Percentiles rank a stretch among this genome's conserved stretches.
Conservation (phyloP, 2,113 vertebrate species). For the Anhinga rufa region DNA sequence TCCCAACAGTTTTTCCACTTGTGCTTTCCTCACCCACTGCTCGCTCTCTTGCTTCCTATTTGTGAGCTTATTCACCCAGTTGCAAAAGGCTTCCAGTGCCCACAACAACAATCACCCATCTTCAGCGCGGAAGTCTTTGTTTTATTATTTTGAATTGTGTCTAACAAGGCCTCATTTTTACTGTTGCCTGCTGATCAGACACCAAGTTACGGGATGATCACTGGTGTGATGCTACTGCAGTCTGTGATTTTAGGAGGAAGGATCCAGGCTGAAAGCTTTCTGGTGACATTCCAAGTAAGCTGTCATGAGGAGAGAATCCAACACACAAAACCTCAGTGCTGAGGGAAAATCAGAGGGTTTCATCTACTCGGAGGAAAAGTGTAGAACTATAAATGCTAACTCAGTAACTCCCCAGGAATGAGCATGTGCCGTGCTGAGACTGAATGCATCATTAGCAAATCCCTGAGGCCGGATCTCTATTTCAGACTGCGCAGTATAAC, state of each 20-base stretch:
- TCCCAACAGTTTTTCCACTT: background rate
- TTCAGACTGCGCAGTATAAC: constrained; percentile 31
- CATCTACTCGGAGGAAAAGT: background rate
- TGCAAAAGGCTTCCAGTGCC: background rate
- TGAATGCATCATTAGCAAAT: constrained; percentile 41
- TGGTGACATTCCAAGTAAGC: constrained; percentile 28
- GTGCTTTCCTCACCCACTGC: background rate
- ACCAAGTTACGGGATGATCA: background rate
- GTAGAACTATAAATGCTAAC: constrained; percentile 45
- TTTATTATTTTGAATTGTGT: background rate
- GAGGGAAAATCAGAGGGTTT: constrained; percentile 37
- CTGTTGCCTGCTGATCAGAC: background rate
- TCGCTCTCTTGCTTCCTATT: background rate
- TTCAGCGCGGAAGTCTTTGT: background rate
- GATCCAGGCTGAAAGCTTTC: constrained; percentile 30
- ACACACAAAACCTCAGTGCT: constrained; percentile 3
- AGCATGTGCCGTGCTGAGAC: constrained; percentile 43
- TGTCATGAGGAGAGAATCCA: constrained; percentile 47
- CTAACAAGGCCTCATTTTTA: background rate
- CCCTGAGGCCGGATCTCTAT: constrained; percentile 2
- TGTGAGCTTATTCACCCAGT: background rate
- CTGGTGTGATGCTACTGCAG: background rate
- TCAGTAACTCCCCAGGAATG: constrained; percentile 55
- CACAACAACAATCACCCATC: background rate
- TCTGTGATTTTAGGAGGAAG: background rate